Conservation (phyloP, 2,113 vertebrate genomes). For the Egretta garzetta region DNA sequence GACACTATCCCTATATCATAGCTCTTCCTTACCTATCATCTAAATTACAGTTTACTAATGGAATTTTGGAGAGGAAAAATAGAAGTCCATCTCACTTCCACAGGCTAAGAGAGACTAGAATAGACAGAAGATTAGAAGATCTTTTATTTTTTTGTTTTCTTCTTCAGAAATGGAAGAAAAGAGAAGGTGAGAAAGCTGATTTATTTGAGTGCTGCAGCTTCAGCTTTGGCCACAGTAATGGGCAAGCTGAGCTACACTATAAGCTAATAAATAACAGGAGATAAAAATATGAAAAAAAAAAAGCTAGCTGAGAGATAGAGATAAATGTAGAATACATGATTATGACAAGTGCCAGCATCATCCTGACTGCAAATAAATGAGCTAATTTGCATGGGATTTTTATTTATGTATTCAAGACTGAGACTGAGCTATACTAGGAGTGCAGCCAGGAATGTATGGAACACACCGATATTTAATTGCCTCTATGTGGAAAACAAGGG, state of each 20-base stretch:
- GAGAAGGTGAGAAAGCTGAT: background rate
- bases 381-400: slow-evolving; percentile 49
- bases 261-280: slow-evolving; percentile 45
- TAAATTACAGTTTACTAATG: slow-evolving; percentile 14
- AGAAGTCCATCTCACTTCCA: background rate
- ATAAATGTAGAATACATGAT: slow-evolving; percentile 41
- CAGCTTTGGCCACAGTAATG: slow-evolving; percentile 8
- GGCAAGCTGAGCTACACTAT: slow-evolving; percentile 16
- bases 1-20: background rate
- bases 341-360: slow-evolving; percentile 35
- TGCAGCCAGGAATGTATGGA: background rate
- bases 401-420: slow-evolving; percentile 69
- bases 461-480: background rate
- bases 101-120: background rate
- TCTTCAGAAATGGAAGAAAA: background rate
- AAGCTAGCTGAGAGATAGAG: slow-evolving; percentile 3
- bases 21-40: background rate
- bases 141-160: background rate
- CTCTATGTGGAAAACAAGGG: background rate
- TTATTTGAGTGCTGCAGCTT: slow-evolving; percentile 40
- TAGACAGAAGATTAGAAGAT: background rate
- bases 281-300: slow-evolving; percentile 52
- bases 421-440: background rate
- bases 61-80: background rate
- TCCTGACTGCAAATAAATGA: slow-evolving; percentile 35